These are phyloP conservation scores for Apocrypta bakeri DNA, from an alignment of 1,140 invertebrate genomes.

Conservation along the genomic window DNA sequence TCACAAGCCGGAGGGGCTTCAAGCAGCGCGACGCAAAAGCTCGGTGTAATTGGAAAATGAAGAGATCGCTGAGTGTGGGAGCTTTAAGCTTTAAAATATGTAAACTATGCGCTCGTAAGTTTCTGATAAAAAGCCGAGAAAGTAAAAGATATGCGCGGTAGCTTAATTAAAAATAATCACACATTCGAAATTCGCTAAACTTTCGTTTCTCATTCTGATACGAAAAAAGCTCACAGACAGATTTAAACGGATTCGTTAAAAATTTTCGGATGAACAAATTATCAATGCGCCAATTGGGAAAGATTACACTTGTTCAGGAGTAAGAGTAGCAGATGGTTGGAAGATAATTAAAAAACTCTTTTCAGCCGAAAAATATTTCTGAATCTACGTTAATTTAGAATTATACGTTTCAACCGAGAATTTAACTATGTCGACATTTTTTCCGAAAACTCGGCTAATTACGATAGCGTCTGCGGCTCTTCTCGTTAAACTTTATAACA, in stretches of 20 bases:
- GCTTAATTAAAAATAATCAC: slow-evolving; percentile 24
- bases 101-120: background rate
- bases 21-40: background rate
- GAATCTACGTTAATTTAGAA: no score
- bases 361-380: background rate
- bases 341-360: slow-evolving; percentile 7
- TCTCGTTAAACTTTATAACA: no score
- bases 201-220: background rate
- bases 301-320: background rate
- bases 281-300: background rate
- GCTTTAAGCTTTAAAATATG: background rate
- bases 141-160: slow-evolving; percentile 1
- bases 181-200: background rate
- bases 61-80: background rate
- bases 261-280: background rate
- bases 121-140: background rate
- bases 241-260: background rate
- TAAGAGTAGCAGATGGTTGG: background rate
- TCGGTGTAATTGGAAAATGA: slow-evolving; percentile 8
- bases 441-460: no score
- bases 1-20: no score
- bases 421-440: no score
- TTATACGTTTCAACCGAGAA: no score
- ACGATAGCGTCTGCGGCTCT: no score
- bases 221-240: background rate